Evolutionary conservation across 2,888 invertebrate genomes (phyloP), one percentile per base, ranked within the genome.

Genomic region (Patella depressa): DNA sequence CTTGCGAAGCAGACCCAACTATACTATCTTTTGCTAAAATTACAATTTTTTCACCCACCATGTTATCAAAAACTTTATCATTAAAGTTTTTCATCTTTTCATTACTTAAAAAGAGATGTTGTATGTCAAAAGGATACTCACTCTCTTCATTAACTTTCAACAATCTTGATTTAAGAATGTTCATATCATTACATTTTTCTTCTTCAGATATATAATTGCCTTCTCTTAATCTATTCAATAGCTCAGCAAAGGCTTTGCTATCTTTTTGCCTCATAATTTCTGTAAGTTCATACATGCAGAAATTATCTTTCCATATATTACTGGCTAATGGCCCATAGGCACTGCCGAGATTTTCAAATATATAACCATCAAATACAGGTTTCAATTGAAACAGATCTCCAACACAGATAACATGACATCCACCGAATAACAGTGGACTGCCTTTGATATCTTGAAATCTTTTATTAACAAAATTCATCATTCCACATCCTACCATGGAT

Each of bases 211-310:
- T 57, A 57, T 57, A 80, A 14, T 79, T 59, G 12, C 82, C 82
- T 78, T 83, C 83, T 70, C 83, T 57, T 12, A 84, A 45, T 76
- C 84, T 69, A 71, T 84, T 85, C 5, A 84, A 73, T 4, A 85
- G 72, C 65, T 81, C 72, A 65, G 85, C 85, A 82, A 85, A 85
- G 7, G 45, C 11, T 73, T 69, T 78, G 72, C 75, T 78, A n/a
- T 83, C 83, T 73, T 55, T 75, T 72, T 85, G 24, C 24, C 24
- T 24, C 24, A 24, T 24, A 24, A 24, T 24, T 24, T 24, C 24
- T 24, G 85, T 24, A 19, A 84, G 70, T 74, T 82, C 82, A 78
- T 74, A 80, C 72, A 83, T 77, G 14, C 55, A 7, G 65, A 84
- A 80, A 5, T 79, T 71, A 17, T 80, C 80, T 34, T 34, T 34